Percentiles rank a stretch among this genome's conserved stretches.
Conservation (phyloP, 2,888 invertebrate genomes). For the Papilio protenor region DNA sequence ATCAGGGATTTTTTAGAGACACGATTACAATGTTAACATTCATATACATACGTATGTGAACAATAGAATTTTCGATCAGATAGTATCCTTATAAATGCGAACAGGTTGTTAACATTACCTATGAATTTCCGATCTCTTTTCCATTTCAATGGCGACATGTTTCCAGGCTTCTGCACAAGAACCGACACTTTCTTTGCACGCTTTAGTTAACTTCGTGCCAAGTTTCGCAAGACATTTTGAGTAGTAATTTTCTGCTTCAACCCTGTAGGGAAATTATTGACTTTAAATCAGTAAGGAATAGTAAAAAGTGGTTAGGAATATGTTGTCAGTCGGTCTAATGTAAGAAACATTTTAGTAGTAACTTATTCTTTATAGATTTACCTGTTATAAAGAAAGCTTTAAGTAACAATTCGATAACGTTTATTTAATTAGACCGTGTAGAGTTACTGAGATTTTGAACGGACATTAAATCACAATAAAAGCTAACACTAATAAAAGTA, state of each 20-base stretch:
- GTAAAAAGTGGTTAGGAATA: background rate
- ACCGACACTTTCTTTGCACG: constrained; percentile 90
- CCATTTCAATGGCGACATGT: constrained; percentile 95
- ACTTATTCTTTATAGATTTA: no score
- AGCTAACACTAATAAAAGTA: constrained; percentile 33
- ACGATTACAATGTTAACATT: no score
- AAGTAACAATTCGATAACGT: background rate
- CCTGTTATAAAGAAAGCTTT: background rate
- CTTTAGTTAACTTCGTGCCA: constrained; percentile 92
- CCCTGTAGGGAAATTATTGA: constrained; percentile 83
- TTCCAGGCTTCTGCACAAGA: constrained; percentile 96
- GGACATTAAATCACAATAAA: background rate
- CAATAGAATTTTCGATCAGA: no score
- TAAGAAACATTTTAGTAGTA: no score
- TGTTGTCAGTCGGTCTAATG: no score
- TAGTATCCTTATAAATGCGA: background rate
- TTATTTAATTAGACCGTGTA: constrained; percentile 6
- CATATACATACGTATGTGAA: no score
- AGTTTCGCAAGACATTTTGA: constrained; percentile 95
- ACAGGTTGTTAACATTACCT: constrained; percentile 72
- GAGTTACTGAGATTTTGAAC: background rate
- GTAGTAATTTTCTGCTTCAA: constrained; percentile 95
- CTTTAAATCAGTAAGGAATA: background rate
- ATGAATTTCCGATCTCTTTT: constrained; percentile 95
- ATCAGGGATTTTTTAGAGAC: no score